These are phyloP conservation scores for Lipophrys pholis DNA, from an alignment of 2,113 vertebrate genomes.

Conservation along the genomic window DNA sequence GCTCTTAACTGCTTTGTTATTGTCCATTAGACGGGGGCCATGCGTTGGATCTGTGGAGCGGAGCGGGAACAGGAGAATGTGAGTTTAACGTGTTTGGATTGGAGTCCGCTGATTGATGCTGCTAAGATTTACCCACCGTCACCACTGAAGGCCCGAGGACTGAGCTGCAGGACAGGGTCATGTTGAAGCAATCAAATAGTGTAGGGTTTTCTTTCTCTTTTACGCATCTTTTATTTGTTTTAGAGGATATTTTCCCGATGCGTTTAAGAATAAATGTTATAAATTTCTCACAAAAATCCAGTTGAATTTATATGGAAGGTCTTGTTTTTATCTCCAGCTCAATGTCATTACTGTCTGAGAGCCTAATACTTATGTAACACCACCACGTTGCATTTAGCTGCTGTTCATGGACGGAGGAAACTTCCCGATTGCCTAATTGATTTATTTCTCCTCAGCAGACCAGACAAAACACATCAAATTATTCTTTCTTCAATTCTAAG, in stretches of 20 bases:
- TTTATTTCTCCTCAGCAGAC: too few relatives aligned
- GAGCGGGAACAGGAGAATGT: constrained; percentile 64
- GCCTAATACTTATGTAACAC: too few relatives aligned
- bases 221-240: neutral
- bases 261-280: too few relatives aligned
- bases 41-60: constrained; percentile 53
- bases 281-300: too few relatives aligned
- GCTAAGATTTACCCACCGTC: constrained; percentile 51
- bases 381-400: too few relatives aligned
- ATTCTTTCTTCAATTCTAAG: too few relatives aligned
- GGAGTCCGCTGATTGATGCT: constrained; percentile 70
- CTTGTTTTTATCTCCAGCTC: too few relatives aligned
- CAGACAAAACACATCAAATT: too few relatives aligned
- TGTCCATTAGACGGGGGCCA: constrained; percentile 73
- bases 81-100: constrained; percentile 71
- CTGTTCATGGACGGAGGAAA: too few relatives aligned
- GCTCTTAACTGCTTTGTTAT: constrained; percentile 69
- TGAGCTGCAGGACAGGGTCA: neutral
- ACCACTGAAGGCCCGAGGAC: constrained; percentile 11
- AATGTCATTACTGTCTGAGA: too few relatives aligned
- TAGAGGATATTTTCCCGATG: neutral
- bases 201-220: neutral
- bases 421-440: too few relatives aligned
- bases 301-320: too few relatives aligned
- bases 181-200: neutral